phyloP scores from a whole-genome alignment of 2,113 vertebrate genomes.

The Camelus dromedarius region DNA sequence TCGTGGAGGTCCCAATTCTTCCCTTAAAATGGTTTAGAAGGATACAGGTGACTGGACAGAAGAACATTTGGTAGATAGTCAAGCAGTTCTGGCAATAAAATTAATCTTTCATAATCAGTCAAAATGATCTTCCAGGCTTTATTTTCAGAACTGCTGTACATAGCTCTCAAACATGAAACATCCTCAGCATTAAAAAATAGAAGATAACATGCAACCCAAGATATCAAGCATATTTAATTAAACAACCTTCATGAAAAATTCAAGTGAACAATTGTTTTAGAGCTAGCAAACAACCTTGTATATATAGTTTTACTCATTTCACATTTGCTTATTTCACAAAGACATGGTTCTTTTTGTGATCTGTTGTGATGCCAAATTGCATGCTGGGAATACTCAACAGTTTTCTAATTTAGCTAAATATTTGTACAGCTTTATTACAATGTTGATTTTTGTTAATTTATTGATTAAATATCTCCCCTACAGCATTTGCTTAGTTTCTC shows the following conservation, averaged over 20 bases:
- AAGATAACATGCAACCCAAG: slow-evolving; percentile 15
- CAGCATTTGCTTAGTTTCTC: slow-evolving; percentile 6
- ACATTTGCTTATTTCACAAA: slow-evolving; percentile 50
- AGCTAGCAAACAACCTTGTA: neutral
- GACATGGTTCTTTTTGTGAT: slow-evolving; percentile 22
- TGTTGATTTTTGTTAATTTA: slow-evolving; percentile 51
- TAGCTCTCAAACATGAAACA: slow-evolving; percentile 27
- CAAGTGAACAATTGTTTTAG: slow-evolving; percentile 56
- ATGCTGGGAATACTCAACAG: neutral
- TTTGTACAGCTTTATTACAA: slow-evolving; percentile 63
- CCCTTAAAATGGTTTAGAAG: slow-evolving; percentile 37
- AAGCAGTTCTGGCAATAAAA: slow-evolving; percentile 45
- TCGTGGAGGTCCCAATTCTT: neutral
- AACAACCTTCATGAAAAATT: slow-evolving; percentile 66
- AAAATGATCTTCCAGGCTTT: slow-evolving; percentile 4
- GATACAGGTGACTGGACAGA: neutral
- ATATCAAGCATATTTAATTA: slow-evolving; percentile 56
- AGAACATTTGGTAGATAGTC: neutral
- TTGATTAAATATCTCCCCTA: slow-evolving; percentile 11
- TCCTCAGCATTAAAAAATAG: neutral
- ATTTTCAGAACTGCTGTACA: slow-evolving; percentile 20
- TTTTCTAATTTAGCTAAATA: slow-evolving; percentile 60
- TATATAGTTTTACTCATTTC: neutral
- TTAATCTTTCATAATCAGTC: neutral
- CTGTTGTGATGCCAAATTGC: slow-evolving; percentile 16